These are phyloP conservation scores for Rotaria socialis DNA, from an alignment of 2,888 invertebrate genomes.

Conservation along the genomic window DNA sequence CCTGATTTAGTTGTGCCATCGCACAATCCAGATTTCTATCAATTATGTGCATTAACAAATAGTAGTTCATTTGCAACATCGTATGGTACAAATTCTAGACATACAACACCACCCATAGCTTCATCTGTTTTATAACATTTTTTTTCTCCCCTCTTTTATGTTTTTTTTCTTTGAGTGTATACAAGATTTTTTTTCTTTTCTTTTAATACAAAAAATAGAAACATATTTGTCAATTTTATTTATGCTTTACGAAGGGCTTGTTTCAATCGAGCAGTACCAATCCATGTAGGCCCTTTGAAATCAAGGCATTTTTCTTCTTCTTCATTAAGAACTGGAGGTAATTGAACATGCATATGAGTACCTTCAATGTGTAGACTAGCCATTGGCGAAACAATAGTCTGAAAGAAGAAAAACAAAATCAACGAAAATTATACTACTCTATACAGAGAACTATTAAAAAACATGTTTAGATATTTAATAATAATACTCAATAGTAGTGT, in stretches of 20 bases:
- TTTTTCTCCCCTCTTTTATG: not conserved
- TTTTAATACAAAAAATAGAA: constrained; percentile 10
- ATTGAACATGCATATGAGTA: not conserved
- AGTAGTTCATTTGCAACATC: constrained; percentile 37
- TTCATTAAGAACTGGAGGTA: not conserved
- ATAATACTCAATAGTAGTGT: too few species aligned
- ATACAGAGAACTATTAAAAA: too few species aligned
- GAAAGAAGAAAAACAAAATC: too few species aligned
- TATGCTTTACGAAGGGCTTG: not conserved
- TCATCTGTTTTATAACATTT: not conserved
- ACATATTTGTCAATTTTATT: not conserved
- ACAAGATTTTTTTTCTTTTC: not conserved
- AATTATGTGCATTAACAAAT: constrained; percentile 31
- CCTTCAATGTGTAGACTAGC: constrained; percentile 1
- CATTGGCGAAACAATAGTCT: not conserved
- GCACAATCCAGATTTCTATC: constrained; percentile 30
- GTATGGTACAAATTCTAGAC: not conserved
- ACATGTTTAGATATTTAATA: too few species aligned
- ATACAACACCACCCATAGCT: constrained; percentile 37
- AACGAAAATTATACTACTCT: too few species aligned
- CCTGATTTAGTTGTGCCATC: constrained; percentile 9
- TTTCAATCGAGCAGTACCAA: not conserved
- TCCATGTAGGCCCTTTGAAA: constrained; percentile 8
- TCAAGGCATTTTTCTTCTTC: constrained; percentile 16
- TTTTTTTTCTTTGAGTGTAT: not conserved